Percentiles rank a stretch among this genome's conserved stretches.
Evolutionary conservation across 2,888 invertebrate genomes (phyloP).

Genomic region (Parasteatoda lunata): DNA sequence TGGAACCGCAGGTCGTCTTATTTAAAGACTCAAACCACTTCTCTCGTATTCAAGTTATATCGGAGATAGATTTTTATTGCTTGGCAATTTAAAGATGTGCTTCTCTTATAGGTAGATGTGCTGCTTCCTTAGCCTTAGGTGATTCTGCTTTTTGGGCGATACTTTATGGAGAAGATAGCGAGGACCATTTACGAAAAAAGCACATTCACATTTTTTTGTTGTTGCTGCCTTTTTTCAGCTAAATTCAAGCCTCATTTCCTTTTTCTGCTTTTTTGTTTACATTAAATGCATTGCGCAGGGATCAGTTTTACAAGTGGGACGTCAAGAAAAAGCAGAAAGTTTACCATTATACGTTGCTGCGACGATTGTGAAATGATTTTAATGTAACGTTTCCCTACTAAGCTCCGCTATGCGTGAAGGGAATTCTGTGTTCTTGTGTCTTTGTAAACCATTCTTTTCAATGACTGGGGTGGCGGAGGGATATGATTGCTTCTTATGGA

Average conservation of each 20-base stretch:
- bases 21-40: slow-evolving; percentile 30
- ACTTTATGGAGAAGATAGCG: slow-evolving; percentile 57
- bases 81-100: slow-evolving; percentile 57
- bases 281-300: slow-evolving; percentile 40
- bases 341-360: not conserved
- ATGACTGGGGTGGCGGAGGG: not conserved
- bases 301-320: not conserved
- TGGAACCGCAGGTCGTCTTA: not conserved
- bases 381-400: not conserved
- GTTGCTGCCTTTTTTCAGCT: slow-evolving; percentile 8
- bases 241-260: slow-evolving; percentile 9
- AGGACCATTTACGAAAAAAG: slow-evolving; percentile 38
- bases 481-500: not conserved
- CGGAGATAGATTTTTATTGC: slow-evolving; percentile 55
- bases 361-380: not conserved
- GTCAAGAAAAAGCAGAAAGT: not conserved
- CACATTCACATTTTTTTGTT: slow-evolving; percentile 42
- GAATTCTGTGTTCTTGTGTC: not conserved
- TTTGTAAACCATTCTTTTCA: not conserved
- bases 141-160: slow-evolving; percentile 29
- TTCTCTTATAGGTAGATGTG: slow-evolving; percentile 20
- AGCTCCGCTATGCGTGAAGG: not conserved
- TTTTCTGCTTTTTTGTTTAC: slow-evolving; percentile 31
- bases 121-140: slow-evolving; percentile 35
- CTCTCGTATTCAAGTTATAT: slow-evolving; percentile 1